Evolutionary conservation across 1,140 invertebrate genomes (phyloP), one percentile per base, ranked within the genome.

Genomic region (Zaprionus tsacasi): DNA sequence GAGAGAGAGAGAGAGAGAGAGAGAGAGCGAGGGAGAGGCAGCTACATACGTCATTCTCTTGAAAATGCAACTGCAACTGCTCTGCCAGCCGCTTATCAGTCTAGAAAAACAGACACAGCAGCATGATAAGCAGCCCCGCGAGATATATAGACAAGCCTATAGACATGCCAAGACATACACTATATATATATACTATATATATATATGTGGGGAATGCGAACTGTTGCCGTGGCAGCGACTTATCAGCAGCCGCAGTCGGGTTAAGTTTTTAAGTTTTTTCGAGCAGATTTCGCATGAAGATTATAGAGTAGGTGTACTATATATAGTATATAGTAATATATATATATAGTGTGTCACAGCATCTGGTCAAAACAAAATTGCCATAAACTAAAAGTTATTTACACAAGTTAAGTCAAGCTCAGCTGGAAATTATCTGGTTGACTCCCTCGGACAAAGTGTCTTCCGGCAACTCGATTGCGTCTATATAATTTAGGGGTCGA

Each of bases 181-280:
- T 10, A 33, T 56, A 17, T 17, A 56, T 17, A 35, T 11, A 56
- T 56, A 12, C 7, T 36, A n/a, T 56, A 33, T 36, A 56, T 6
- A 27, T 55, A 35, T 56, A 35, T 56, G 13, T 48, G 45, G 1
- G 8, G 17, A 48, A 21, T 48, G 17, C 8, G 57, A 15, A 61
- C 25, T 61, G 57, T 54, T 52, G 35, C 57, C 25, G n/a, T 12
- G 15, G 25, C 52, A 7, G 15, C 17, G 17, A 35, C 36, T 69
- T 69, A 63, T 70, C 67, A 55, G 27, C 25, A 43, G 15, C 67
- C 45, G 27, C 27, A 61, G 15, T 60, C n/a, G 40, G 25, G 40
- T 33, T 33, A 48, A 25, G 25, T 11, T 60, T 27, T 21, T 21
- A 21, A 21, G 21, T 21, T 21, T 21, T 21, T 43, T 33, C 36